Conservation (phyloP, 1,140 invertebrate genomes). For the Diachasmimorpha longicaudata region DNA sequence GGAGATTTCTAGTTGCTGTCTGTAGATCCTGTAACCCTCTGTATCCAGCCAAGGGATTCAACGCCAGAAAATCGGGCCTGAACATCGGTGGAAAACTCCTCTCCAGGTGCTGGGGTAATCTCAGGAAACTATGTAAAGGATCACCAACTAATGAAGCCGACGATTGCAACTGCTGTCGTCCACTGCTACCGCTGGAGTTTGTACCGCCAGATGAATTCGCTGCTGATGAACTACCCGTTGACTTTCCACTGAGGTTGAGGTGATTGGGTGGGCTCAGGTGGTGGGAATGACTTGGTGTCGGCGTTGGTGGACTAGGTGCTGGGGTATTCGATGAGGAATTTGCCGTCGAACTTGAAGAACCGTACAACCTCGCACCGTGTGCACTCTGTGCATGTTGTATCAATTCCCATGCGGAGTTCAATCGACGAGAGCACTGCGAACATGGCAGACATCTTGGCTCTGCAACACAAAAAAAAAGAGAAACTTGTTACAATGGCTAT, state of each 20-base stretch:
- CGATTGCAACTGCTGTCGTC: slow-evolving; percentile 59
- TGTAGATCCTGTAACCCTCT: slow-evolving; percentile 60
- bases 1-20: slow-evolving; percentile 56
- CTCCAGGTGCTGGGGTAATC: slow-evolving; percentile 57
- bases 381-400: slow-evolving; percentile 93
- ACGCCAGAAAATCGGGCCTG: slow-evolving; percentile 58
- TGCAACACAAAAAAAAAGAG: slow-evolving; percentile 71
- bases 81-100: slow-evolving; percentile 61
- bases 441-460: slow-evolving; percentile 95
- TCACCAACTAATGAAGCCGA: slow-evolving; percentile 65
- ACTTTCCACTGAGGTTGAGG: slow-evolving; percentile 58
- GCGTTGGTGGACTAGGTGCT: slow-evolving; percentile 57
- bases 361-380: slow-evolving; percentile 93
- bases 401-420: slow-evolving; percentile 91
- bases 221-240: slow-evolving; percentile 55
- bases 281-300: slow-evolving; percentile 54
- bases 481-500: neutral
- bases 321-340: slow-evolving; percentile 59
- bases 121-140: slow-evolving; percentile 61
- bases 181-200: slow-evolving; percentile 50
- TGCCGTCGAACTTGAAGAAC: slow-evolving; percentile 61
- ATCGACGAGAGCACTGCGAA: slow-evolving; percentile 89
- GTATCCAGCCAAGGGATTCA: slow-evolving; percentile 58
- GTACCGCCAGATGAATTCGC: slow-evolving; percentile 54
- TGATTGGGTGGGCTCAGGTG: slow-evolving; percentile 59